Conservation (phyloP, 2,797 vertebrate genomes). For the Heterohyrax brucei region DNA sequence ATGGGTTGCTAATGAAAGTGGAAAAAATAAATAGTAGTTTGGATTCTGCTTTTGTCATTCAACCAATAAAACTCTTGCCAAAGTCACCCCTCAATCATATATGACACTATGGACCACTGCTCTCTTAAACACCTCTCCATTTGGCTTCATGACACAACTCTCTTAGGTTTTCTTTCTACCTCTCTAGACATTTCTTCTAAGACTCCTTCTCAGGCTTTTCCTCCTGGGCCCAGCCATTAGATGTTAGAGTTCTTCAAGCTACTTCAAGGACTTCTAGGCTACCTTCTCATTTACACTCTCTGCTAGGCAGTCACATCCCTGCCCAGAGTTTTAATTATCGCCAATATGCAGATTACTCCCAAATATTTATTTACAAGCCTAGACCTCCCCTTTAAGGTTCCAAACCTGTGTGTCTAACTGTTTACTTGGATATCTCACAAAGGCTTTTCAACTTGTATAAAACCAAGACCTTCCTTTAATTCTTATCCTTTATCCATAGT, state of each 20-base stretch:
- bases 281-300: not conserved
- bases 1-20: not conserved
- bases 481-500: not conserved
- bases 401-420: not conserved
- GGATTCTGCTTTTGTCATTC: not conserved
- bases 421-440: not conserved
- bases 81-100: not conserved
- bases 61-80: conserved; percentile 9
- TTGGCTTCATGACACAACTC: not conserved
- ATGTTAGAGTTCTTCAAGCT: not conserved
- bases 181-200: not conserved
- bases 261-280: too few relatives aligned
- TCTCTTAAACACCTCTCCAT: not conserved
- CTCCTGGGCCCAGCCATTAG: not conserved
- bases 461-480: not conserved
- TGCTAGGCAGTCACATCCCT: not conserved
- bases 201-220: not conserved
- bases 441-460: not conserved
- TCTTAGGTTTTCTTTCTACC: not conserved
- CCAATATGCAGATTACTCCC: not conserved
- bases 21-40: not conserved
- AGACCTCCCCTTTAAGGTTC: not conserved
- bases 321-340: not conserved
- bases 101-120: not conserved
- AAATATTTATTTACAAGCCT: not conserved